phyloP scores from a whole-genome alignment of 2,797 vertebrate genomes.

The Malacoctenus gilli region DNA sequence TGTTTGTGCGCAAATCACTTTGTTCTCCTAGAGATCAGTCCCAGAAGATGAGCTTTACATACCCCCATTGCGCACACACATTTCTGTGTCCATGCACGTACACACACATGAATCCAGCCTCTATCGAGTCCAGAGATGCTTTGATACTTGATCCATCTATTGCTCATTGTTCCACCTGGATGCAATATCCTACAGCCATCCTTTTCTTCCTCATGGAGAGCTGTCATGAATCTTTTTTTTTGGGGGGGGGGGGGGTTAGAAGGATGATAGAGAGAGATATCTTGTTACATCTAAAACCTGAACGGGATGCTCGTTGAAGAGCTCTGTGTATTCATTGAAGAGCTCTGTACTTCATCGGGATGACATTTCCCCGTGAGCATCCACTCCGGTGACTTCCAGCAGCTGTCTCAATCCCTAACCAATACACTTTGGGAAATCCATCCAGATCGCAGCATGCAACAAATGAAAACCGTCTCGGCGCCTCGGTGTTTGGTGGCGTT shows the following conservation, averaged over 20 bases:
- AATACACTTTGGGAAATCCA: constrained; percentile 23
- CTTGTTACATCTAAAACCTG: constrained; percentile 51
- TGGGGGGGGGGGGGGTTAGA: background rate
- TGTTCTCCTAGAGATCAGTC: constrained; percentile 69
- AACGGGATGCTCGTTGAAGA: constrained; percentile 49
- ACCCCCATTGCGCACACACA: background rate
- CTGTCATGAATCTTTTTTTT: constrained; percentile 23
- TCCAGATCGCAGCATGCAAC: constrained; percentile 19
- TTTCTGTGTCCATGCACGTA: background rate
- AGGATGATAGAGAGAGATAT: constrained; percentile 48
- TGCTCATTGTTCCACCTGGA: constrained; percentile 73
- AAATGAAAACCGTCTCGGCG: constrained; percentile 8
- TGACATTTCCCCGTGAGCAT: constrained; percentile 43
- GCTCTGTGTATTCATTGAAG: constrained; percentile 55
- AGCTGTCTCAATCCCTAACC: constrained; percentile 39
- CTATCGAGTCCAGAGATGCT: constrained; percentile 48
- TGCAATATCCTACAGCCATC: constrained; percentile 56
- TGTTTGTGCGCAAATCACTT: constrained; percentile 63
- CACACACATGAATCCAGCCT: constrained; percentile 11
- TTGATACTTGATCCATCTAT: constrained; percentile 78
- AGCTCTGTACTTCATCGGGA: constrained; percentile 49
- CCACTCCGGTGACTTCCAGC: constrained; percentile 29
- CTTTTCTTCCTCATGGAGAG: constrained; percentile 47
- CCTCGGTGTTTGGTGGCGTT: background rate
- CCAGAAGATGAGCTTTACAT: constrained; percentile 52